phyloP scores from a whole-genome alignment of 1,140 invertebrate species.

The Phocides pigmalion region DNA sequence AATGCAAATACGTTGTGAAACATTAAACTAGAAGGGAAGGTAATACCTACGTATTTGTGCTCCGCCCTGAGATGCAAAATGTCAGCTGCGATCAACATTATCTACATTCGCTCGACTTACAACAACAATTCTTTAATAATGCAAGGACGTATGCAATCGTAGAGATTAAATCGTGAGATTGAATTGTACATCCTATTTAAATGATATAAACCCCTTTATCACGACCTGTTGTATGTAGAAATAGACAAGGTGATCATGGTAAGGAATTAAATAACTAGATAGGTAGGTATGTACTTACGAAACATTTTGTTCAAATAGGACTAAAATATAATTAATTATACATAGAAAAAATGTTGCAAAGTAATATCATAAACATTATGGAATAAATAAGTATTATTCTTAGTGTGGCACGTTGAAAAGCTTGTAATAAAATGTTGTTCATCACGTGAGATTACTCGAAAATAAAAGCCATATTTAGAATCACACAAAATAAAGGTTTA shows the following conservation, averaged over 20 bases:
- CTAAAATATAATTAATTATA: no score
- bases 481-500: not conserved
- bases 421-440: no score
- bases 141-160: slow-evolving; percentile 47
- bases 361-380: no score
- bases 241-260: slow-evolving; percentile 10
- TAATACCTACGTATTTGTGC: slow-evolving; percentile 37
- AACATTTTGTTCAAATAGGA: not conserved
- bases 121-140: slow-evolving; percentile 48
- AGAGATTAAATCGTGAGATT: slow-evolving; percentile 25
- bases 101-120: slow-evolving; percentile 53
- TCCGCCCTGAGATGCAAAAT: slow-evolving; percentile 57
- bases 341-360: no score
- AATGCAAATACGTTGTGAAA: slow-evolving; percentile 32
- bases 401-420: no score
- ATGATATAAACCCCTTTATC: slow-evolving; percentile 18
- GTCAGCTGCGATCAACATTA: slow-evolving; percentile 62
- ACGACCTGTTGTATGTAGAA: slow-evolving; percentile 30
- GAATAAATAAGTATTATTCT: no score
- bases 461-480: not conserved
- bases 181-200: slow-evolving; percentile 23
- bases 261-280: no score
- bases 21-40: slow-evolving; percentile 50
- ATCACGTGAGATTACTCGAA: no score
- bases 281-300: not conserved